These are phyloP conservation scores for Teleogryllus occipitalis DNA, from an alignment of 1,140 invertebrate genomes.

Conservation along the genomic window DNA sequence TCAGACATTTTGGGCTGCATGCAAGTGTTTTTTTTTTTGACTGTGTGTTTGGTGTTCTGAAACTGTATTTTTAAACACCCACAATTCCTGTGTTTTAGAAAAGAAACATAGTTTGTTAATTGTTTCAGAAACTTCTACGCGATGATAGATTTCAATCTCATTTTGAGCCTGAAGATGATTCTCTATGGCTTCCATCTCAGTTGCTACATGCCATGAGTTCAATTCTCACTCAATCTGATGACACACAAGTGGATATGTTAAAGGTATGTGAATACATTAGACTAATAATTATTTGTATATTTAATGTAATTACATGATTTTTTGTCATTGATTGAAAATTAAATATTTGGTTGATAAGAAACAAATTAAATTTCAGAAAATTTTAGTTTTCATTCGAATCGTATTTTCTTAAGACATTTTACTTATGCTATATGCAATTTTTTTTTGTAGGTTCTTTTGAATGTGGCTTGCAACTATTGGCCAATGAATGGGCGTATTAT, in stretches of 20 bases:
- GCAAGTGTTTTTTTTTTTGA: too few species aligned
- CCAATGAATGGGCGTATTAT: conserved; percentile 75
- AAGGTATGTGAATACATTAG: conserved; percentile 40
- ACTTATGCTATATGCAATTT: background rate
- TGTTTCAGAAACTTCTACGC: conserved; percentile 70
- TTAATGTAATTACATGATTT: background rate
- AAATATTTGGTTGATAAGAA: too few species aligned
- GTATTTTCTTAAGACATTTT: background rate
- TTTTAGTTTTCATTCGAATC: background rate
- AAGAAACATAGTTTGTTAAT: too few species aligned
- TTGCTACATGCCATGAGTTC: conserved; percentile 72
- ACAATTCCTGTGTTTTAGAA: too few species aligned
- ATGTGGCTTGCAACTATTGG: conserved; percentile 70
- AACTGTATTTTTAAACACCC: too few species aligned
- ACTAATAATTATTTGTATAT: background rate
- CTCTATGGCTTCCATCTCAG: conserved; percentile 82
- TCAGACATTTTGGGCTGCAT: too few species aligned
- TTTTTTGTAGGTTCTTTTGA: conserved; percentile 60
- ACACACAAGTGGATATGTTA: conserved; percentile 63
- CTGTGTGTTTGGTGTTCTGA: too few species aligned
- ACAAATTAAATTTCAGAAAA: too few species aligned
- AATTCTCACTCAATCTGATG: conserved; percentile 63
- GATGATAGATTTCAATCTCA: conserved; percentile 87
- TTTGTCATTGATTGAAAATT: background rate
- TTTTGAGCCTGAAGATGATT: conserved; percentile 84